A percentile compares a stretch with the other conserved stretches of the same genome.
Evolutionary conservation across 1,140 invertebrate species (phyloP).

Genomic region (Drosophila hydei): DNA sequence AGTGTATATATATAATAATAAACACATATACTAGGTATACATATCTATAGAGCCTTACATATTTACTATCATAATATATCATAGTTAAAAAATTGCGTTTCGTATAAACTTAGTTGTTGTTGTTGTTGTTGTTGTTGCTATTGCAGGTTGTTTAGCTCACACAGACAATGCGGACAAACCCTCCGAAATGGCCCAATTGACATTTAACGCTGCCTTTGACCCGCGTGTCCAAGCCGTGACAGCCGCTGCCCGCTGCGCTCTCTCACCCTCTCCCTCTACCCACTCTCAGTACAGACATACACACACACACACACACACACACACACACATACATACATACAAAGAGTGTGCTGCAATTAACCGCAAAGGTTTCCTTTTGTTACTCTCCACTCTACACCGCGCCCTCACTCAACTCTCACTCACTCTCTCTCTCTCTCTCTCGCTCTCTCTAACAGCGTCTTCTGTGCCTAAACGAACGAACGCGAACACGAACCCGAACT

Average conservation of each 20-base stretch:
- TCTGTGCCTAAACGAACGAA: slow-evolving; percentile 36
- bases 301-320: no score
- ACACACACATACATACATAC: no score
- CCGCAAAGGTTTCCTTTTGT: slow-evolving; percentile 80
- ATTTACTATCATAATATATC: not conserved
- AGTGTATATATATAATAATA: no score
- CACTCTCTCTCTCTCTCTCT: not conserved
- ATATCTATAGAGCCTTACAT: no score
- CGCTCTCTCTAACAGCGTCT: slow-evolving; percentile 6
- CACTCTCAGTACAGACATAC: no score
- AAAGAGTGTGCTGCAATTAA: slow-evolving; percentile 73
- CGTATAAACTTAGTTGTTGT: slow-evolving; percentile 20
- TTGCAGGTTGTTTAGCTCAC: slow-evolving; percentile 52
- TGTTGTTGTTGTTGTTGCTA: slow-evolving; percentile 3
- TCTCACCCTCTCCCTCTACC: not conserved
- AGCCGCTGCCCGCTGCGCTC: no score
- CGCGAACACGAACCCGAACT: slow-evolving; percentile 9
- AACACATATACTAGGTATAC: no score
- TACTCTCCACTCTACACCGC: slow-evolving; percentile 35
- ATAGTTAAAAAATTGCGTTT: not conserved
- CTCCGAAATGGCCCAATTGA: slow-evolving; percentile 59
- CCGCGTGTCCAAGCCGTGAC: slow-evolving; percentile 19
- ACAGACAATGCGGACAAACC: slow-evolving; percentile 43
- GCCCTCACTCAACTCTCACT: not conserved
- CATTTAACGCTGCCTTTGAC: slow-evolving; percentile 75